Conservation (phyloP, 1,140 invertebrate species). For the Ephestia elutella region DNA sequence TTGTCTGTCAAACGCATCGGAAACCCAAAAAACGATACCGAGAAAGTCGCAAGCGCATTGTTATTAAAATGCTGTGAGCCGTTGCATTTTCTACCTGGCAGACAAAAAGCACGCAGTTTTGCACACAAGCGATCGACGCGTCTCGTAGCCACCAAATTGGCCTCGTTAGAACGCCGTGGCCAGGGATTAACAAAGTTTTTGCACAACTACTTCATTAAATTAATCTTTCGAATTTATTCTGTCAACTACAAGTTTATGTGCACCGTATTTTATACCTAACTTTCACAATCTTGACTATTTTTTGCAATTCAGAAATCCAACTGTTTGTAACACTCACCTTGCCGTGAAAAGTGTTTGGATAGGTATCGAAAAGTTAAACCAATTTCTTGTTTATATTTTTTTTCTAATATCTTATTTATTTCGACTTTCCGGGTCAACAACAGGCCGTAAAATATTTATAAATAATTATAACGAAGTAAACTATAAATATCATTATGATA, state of each 20-base stretch:
- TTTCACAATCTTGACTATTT: too few species aligned
- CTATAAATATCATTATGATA: too few species aligned
- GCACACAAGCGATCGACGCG: slow-evolving; percentile 56
- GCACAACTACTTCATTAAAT: slow-evolving; percentile 40
- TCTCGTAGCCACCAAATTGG: slow-evolving; percentile 59
- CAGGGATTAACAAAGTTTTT: slow-evolving; percentile 61
- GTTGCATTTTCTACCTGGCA: slow-evolving; percentile 67
- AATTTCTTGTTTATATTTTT: too few species aligned
- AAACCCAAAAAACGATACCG: slow-evolving; percentile 59
- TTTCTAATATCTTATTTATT: too few species aligned
- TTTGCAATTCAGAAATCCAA: too few species aligned
- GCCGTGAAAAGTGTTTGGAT: too few species aligned
- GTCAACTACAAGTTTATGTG: neutral
- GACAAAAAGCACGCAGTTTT: slow-evolving; percentile 62
- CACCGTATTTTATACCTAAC: neutral
- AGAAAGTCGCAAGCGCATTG: slow-evolving; percentile 67
- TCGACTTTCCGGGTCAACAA: too few species aligned
- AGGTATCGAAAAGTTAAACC: too few species aligned
- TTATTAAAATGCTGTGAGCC: slow-evolving; percentile 68
- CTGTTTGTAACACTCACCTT: too few species aligned
- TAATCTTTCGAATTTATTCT: slow-evolving; percentile 43
- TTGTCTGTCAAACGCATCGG: slow-evolving; percentile 65
- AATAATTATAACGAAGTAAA: too few species aligned
- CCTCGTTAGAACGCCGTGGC: slow-evolving; percentile 51
- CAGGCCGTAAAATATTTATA: too few species aligned